Conservation (phyloP, 2,113 vertebrate species). For the Psilopsiagon aymara region DNA sequence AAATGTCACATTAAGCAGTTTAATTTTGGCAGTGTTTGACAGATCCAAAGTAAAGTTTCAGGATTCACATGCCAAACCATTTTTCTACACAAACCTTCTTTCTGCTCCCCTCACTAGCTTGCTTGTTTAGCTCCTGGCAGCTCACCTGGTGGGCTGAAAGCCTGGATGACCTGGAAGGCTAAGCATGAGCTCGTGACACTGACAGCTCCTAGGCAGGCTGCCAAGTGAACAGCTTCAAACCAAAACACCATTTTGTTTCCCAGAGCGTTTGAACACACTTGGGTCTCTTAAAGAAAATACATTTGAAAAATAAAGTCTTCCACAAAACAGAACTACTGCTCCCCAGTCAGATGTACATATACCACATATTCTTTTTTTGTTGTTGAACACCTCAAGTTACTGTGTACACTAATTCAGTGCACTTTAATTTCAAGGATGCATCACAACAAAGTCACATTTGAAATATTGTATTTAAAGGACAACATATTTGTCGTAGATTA, state of each 20-base stretch:
- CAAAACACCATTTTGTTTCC: background rate
- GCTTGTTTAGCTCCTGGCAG: background rate
- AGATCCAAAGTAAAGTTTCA: background rate
- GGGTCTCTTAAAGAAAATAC: background rate
- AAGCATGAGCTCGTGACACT: background rate
- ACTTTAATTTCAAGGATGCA: background rate
- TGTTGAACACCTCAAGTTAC: background rate
- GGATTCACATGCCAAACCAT: background rate
- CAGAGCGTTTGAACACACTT: background rate
- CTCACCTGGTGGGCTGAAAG: conserved; percentile 5
- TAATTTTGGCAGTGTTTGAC: background rate
- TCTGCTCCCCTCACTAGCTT: background rate
- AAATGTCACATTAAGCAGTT: background rate
- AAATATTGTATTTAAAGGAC: background rate
- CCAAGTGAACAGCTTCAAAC: background rate
- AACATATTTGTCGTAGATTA: background rate
- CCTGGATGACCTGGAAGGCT: background rate
- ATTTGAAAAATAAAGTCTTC: background rate
- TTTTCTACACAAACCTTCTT: background rate
- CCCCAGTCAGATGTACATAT: background rate
- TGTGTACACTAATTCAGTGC: background rate
- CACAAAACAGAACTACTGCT: background rate
- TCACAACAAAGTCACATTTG: background rate
- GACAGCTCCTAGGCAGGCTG: background rate
- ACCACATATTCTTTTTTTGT: background rate